Evolutionary conservation across 2,113 vertebrate species (phyloP).

Genomic region (Cyanoramphus novaezelandiae): DNA sequence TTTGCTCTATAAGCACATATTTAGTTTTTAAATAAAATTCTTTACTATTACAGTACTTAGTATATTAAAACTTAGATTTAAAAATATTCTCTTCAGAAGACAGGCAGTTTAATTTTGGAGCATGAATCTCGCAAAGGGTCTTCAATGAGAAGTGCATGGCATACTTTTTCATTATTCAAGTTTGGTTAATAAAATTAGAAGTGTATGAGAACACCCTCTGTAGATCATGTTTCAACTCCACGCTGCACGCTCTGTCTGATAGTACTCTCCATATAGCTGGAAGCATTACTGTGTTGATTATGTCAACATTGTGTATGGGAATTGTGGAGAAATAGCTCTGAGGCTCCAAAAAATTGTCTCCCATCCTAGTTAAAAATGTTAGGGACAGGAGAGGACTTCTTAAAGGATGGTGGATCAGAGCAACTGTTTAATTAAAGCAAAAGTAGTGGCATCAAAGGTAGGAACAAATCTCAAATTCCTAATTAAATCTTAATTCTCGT

Average conservation of each 20-base stretch:
- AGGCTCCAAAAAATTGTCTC: neutral
- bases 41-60: neutral
- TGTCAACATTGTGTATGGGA: neutral
- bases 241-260: neutral
- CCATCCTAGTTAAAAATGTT: neutral
- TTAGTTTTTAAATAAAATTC: neutral
- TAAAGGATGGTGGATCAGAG: neutral
- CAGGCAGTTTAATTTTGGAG: neutral
- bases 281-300: neutral
- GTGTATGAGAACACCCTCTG: neutral
- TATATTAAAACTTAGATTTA: neutral
- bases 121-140: neutral
- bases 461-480: neutral
- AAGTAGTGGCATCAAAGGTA: neutral
- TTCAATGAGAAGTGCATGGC: neutral
- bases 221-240: neutral
- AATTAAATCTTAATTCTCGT: neutral
- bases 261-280: neutral
- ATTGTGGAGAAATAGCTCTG: neutral
- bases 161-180: fast-evolving
- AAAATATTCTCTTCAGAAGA: neutral
- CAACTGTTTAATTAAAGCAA: neutral
- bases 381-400: neutral
- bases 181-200: neutral
- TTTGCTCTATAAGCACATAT: neutral